Evolutionary conservation across 2,113 vertebrate species (phyloP), one percentile per base, ranked within the genome.

Genomic region (Tamias sibiricus): DNA sequence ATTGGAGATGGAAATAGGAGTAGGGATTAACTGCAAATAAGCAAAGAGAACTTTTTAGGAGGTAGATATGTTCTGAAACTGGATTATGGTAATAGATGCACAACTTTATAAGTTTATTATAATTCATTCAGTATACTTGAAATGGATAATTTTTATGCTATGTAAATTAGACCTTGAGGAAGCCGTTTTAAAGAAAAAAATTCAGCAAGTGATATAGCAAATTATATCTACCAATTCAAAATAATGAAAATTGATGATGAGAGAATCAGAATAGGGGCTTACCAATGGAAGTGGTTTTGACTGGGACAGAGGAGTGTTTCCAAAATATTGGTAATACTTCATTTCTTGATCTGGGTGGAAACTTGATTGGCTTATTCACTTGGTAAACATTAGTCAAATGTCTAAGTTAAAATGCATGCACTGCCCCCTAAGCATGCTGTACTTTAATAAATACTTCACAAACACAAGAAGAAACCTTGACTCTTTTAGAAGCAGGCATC

Each of bases 221-320:
- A 89, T 77, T 66, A 80, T 47, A 85, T 16, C 64, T 30, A 85
- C 22, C 30, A 12, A n/a, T n/a, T 91, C 4, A 64, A 87, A 91
- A 40, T 37, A 71, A 49, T 80, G 5, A 82, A 89, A 77, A 90
- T 52, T 92, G 42, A 64, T 17, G 17, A 47, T 4, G 28, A 57
- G 16, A 94, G 42, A 54, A 52, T 22, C 8, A 68, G 40, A 37
- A 40, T 9, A 82, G 66, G 17, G 4, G 12, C 59, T 87, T 83
- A 28, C 42, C 71, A 7, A 40, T 90, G 14, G 57, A 66, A 7
- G 4, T 26, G 8, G 16, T 47, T 0, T 26, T 86, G 40, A 68
- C 59, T 66, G 22, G 14, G 22, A 30, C 1, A 54, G 3, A 71
- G 22, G 62, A 32, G 84, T n/a, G 3, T 69, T 91, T 49, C 42